phyloP scores from a whole-genome alignment of 1,140 invertebrate genomes.

The Liolophura sinensis region DNA sequence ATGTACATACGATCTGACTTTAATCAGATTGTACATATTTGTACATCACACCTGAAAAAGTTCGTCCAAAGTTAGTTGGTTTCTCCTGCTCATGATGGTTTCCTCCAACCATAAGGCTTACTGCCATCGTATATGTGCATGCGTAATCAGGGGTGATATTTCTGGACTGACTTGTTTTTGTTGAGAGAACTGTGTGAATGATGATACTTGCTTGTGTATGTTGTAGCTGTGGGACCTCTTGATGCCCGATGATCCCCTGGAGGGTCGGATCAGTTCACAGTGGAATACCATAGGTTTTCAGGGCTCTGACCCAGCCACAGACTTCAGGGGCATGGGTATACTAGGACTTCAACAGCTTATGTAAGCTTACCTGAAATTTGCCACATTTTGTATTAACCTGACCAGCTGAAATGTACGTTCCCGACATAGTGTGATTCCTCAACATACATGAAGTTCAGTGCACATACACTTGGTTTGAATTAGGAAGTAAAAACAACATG shows the following conservation, averaged over 20 bases:
- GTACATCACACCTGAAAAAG: too few relatives aligned
- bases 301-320: constrained; percentile 96
- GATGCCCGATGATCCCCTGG: constrained; percentile 74
- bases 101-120: too few relatives aligned
- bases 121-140: too few relatives aligned
- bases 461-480: too few relatives aligned
- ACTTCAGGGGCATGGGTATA: constrained; percentile 98
- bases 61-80: too few relatives aligned
- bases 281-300: constrained; percentile 97
- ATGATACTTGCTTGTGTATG: background rate
- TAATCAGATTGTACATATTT: too few relatives aligned
- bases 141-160: background rate
- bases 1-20: too few relatives aligned
- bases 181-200: constrained; percentile 8
- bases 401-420: constrained; percentile 1
- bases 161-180: constrained; percentile 13
- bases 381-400: too few relatives aligned
- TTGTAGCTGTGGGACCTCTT: constrained; percentile 75
- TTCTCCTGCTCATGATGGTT: too few relatives aligned
- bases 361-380: constrained; percentile 59
- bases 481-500: too few relatives aligned
- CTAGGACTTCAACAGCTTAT: constrained; percentile 90
- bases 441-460: too few relatives aligned
- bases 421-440: too few relatives aligned
- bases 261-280: constrained; percentile 79